These are phyloP conservation scores for Trisateles emortualis DNA, from an alignment of 2,888 invertebrate species.

Conservation along the genomic window DNA sequence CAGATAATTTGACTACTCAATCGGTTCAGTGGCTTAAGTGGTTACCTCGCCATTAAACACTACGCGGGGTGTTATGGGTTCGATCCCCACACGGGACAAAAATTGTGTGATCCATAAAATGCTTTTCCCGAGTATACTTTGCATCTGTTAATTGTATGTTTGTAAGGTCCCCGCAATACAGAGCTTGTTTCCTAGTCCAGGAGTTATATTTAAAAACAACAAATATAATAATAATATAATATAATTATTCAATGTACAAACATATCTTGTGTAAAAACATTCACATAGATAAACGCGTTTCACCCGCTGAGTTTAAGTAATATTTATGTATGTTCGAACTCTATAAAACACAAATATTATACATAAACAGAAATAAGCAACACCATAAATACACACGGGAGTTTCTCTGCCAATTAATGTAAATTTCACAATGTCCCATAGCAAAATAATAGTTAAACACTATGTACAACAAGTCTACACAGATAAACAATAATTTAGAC, in stretches of 20 bases:
- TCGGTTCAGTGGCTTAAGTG: too few relatives aligned
- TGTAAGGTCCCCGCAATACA: too few relatives aligned
- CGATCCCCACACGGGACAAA: too few relatives aligned
- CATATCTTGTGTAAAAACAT: background rate
- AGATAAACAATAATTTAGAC: constrained; percentile 60
- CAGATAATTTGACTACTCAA: too few relatives aligned
- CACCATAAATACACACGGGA: constrained; percentile 34
- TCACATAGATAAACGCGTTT: background rate
- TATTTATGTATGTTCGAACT: constrained; percentile 43
- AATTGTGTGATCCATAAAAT: too few relatives aligned
- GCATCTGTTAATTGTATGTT: too few relatives aligned
- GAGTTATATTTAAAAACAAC: too few relatives aligned
- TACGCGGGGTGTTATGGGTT: too few relatives aligned
- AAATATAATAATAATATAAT: too few relatives aligned
- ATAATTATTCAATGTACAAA: background rate
- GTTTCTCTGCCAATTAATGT: constrained; percentile 47
- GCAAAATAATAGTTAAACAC: constrained; percentile 23
- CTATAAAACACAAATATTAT: constrained; percentile 39
- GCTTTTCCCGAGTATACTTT: too few relatives aligned
- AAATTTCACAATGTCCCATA: constrained; percentile 47
- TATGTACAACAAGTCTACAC: constrained; percentile 26
- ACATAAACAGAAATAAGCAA: constrained; percentile 24
- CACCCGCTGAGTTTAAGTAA: constrained; percentile 32
- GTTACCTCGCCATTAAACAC: too few relatives aligned
- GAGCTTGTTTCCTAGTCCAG: too few relatives aligned